Percentiles rank a stretch among this genome's conserved stretches.
These are phyloP conservation scores for Mesopsocus fuscifrons DNA, from an alignment of 2,888 invertebrate genomes.

Conservation along the genomic window DNA sequence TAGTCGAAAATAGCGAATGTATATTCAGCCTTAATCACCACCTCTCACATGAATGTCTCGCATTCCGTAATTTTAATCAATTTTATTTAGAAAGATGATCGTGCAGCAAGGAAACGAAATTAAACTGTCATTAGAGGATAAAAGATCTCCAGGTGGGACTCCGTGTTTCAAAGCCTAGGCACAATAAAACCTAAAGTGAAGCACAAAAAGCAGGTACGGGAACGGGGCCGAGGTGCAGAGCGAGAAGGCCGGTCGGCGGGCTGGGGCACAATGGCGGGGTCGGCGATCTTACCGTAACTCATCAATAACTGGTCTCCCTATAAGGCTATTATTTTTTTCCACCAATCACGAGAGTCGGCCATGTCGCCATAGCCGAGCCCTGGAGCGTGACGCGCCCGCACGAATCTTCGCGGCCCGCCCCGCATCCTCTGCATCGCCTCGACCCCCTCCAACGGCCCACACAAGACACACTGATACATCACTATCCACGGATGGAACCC, in stretches of 20 bases:
- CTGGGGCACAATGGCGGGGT: neutral
- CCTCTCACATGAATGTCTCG: too few species aligned
- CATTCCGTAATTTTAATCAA: too few species aligned
- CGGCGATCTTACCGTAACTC: neutral
- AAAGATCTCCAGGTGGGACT: neutral
- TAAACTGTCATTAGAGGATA: neutral
- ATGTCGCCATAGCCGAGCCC: neutral
- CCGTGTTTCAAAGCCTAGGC: too few species aligned
- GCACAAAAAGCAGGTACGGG: neutral
- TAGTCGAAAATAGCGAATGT: too few species aligned
- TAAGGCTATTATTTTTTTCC: neutral
- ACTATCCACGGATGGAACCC: too few species aligned
- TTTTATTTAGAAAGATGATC: neutral
- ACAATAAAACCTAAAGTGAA: too few species aligned
- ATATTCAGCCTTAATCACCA: too few species aligned
- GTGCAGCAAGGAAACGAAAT: neutral
- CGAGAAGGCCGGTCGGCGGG: neutral
- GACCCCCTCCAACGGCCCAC: too few species aligned
- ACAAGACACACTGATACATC: too few species aligned
- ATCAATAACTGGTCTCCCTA: neutral
- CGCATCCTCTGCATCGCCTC: too few species aligned
- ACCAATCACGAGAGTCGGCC: neutral
- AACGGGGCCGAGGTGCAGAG: neutral
- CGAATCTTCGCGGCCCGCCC: too few species aligned
- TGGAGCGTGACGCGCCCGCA: neutral